phyloP scores from a whole-genome alignment of 2,113 vertebrate genomes.

The Caranx melampygus region DNA sequence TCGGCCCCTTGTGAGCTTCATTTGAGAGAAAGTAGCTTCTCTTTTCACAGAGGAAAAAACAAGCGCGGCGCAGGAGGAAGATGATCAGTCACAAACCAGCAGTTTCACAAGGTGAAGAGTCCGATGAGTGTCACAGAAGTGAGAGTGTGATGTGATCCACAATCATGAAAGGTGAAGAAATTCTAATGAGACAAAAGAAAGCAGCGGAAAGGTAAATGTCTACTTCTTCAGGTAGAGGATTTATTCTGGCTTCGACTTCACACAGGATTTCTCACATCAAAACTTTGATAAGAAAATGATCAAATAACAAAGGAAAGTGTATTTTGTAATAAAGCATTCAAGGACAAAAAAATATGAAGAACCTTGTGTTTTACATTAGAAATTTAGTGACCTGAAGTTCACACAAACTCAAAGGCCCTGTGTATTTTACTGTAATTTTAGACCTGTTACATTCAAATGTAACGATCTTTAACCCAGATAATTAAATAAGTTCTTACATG shows the following conservation, averaged over 20 bases:
- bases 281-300: background rate
- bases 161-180: background rate
- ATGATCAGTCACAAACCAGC: constrained; percentile 42
- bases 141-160: background rate
- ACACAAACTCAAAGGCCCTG: background rate
- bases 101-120: constrained; percentile 39
- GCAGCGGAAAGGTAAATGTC: background rate
- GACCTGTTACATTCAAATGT: background rate
- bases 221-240: background rate
- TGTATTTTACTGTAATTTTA: background rate
- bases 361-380: background rate
- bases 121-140: constrained; percentile 7
- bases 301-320: background rate
- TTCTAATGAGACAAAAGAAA: background rate
- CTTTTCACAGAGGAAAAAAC: constrained; percentile 42
- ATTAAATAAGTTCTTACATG: background rate
- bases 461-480: background rate
- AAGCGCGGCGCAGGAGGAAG: constrained; percentile 8
- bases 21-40: constrained; percentile 46
- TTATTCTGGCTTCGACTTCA: background rate
- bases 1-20: constrained; percentile 61
- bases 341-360: background rate
- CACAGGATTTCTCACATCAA: background rate
- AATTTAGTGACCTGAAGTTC: background rate
- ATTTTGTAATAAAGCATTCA: background rate